phyloP scores from a whole-genome alignment of 2,888 invertebrate species.

The Andrena bicolor region DNA sequence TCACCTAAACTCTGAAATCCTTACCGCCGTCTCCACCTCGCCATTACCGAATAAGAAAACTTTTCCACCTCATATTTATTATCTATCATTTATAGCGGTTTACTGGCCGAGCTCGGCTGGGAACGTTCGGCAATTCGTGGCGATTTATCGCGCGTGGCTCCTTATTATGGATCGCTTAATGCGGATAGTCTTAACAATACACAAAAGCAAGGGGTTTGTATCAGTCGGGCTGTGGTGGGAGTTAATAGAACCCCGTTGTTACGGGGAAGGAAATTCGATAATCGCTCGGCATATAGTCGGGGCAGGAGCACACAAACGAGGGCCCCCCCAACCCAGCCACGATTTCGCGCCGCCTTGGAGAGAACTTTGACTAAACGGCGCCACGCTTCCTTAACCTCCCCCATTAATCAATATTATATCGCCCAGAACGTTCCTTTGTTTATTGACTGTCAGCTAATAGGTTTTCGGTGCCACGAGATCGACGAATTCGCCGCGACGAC shows the following conservation, averaged over 20 bases:
- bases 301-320: slow-evolving; percentile 65
- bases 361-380: slow-evolving; percentile 85
- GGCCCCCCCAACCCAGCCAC: slow-evolving; percentile 27
- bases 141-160: slow-evolving; percentile 82
- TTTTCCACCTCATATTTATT: background rate
- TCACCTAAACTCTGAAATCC: background rate
- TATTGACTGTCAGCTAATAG: slow-evolving; percentile 84
- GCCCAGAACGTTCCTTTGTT: slow-evolving; percentile 85
- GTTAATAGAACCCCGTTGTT: slow-evolving; percentile 85
- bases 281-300: slow-evolving; percentile 84
- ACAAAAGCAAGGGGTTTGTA: slow-evolving; percentile 79
- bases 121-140: slow-evolving; percentile 76
- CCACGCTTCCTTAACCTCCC: slow-evolving; percentile 85
- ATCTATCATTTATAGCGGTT: slow-evolving; percentile 9
- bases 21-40: background rate
- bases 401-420: slow-evolving; percentile 86
- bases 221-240: slow-evolving; percentile 81
- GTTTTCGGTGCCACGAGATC: slow-evolving; percentile 80
- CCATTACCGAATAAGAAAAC: slow-evolving; percentile 3
- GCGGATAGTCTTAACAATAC: slow-evolving; percentile 85
- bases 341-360: slow-evolving; percentile 78
- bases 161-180: slow-evolving; percentile 83
- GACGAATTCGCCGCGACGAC: slow-evolving; percentile 63
- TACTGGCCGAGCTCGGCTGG: slow-evolving; percentile 15
- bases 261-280: slow-evolving; percentile 85